phyloP scores from a whole-genome alignment of 2,888 invertebrate species.

The Eucera pruinosa region DNA sequence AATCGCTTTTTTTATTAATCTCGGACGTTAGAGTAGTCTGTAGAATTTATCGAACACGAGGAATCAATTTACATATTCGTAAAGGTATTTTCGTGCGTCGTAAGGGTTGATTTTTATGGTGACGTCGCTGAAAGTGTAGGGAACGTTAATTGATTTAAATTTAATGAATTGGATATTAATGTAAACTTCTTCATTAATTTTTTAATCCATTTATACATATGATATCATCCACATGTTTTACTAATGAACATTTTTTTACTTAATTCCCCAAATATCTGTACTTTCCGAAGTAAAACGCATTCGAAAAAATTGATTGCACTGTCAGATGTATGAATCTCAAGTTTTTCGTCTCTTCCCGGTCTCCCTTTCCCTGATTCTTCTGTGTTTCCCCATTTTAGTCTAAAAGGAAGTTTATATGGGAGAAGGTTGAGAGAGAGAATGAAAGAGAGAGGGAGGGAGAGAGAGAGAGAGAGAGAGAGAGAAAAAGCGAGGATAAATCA shows the following conservation, averaged over 20 bases:
- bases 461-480: background rate
- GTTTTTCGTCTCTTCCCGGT: slow-evolving; percentile 15
- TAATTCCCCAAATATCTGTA: background rate
- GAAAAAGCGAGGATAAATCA: slow-evolving; percentile 65
- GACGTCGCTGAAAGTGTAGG: background rate
- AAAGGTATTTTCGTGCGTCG: too few relatives aligned
- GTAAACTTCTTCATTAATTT: background rate
- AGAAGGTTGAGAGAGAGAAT: slow-evolving; percentile 2
- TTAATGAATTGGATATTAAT: background rate
- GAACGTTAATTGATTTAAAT: background rate
- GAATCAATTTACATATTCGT: too few relatives aligned
- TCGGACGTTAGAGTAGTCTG: background rate
- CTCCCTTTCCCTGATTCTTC: background rate
- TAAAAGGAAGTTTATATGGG: slow-evolving; percentile 25
- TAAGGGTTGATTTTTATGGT: background rate
- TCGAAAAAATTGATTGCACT: slow-evolving; percentile 45
- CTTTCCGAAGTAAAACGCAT: slow-evolving; percentile 18
- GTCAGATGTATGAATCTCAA: slow-evolving; percentile 41
- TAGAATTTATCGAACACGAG: background rate
- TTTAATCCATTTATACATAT: too few relatives aligned
- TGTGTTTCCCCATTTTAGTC: slow-evolving; percentile 35
- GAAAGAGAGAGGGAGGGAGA: background rate
- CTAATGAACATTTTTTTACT: background rate
- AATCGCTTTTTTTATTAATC: slow-evolving; percentile 5
- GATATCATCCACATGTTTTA: background rate